These are phyloP conservation scores for Crax fasciolata DNA, from an alignment of 2,797 vertebrate species.

Conservation along the genomic window DNA sequence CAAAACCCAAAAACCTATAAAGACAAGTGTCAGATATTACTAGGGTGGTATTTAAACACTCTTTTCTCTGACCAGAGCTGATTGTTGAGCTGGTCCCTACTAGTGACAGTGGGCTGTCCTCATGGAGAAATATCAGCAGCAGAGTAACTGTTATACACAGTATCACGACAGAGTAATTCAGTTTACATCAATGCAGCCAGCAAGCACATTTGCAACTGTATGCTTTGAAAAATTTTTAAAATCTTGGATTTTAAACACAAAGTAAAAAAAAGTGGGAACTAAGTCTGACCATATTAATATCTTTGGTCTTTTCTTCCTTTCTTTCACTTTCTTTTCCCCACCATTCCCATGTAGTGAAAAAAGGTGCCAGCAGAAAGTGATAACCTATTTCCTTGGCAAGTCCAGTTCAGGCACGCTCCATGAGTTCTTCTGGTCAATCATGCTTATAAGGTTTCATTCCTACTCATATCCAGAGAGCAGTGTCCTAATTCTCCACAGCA, in stretches of 20 bases:
- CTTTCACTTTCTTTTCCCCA: not conserved
- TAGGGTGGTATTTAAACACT: not conserved
- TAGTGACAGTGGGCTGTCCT: not conserved
- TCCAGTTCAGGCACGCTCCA: not conserved
- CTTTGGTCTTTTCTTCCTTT: not conserved
- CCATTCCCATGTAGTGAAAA: not conserved
- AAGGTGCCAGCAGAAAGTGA: not conserved
- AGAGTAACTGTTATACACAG: not conserved
- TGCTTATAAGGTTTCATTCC: not conserved
- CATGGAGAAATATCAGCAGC: not conserved
- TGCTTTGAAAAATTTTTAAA: not conserved
- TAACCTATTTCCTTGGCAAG: not conserved
- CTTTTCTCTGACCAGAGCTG: not conserved
- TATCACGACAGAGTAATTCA: not conserved
- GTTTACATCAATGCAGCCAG: not conserved
- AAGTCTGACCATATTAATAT: not conserved
- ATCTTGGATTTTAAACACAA: not conserved
- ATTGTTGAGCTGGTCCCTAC: not conserved
- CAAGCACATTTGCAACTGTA: not conserved
- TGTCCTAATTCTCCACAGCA: not conserved
- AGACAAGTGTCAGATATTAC: not conserved
- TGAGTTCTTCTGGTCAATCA: not conserved
- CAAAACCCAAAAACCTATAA: not conserved
- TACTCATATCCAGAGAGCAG: not conserved
- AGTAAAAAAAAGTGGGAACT: not conserved